Percentiles rank a stretch among this genome's conserved stretches.
Conservation (phyloP, 2,113 vertebrate genomes). For the Pygoscelis adeliae region DNA sequence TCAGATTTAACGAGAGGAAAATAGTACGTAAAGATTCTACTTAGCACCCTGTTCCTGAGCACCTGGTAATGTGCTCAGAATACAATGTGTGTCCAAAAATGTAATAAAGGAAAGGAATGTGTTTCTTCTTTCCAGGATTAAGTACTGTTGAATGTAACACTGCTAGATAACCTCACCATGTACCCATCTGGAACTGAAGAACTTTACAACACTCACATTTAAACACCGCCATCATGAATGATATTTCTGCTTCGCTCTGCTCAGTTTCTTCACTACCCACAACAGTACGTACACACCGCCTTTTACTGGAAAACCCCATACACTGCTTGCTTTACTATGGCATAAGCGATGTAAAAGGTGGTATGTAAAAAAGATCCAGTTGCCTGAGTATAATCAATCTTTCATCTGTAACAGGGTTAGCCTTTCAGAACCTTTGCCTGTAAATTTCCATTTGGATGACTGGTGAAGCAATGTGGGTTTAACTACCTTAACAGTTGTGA, state of each 20-base stretch:
- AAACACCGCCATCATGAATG: background rate
- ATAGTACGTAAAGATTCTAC: background rate
- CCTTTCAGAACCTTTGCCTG: background rate
- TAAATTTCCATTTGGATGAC: background rate
- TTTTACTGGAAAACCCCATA: background rate
- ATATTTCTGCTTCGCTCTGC: background rate
- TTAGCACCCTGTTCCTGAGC: background rate
- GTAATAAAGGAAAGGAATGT: background rate
- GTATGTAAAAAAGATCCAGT: background rate
- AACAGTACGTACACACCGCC: background rate
- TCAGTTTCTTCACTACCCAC: background rate
- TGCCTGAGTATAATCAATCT: background rate
- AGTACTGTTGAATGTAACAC: background rate
- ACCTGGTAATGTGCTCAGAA: background rate
- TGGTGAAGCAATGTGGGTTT: background rate
- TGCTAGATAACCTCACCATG: background rate
- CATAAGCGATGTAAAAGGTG: background rate
- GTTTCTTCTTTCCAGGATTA: background rate
- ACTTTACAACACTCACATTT: background rate
- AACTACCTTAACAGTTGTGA: constrained; percentile 69
- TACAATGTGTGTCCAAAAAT: background rate
- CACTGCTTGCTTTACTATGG: background rate
- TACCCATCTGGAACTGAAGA: background rate
- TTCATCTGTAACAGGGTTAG: background rate
- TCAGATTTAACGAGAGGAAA: background rate